A percentile compares a stretch with the other conserved stretches of the same genome.
These are phyloP conservation scores for Sarcophilus harrisii DNA, from an alignment of 2,797 vertebrate species.

Conservation along the genomic window DNA sequence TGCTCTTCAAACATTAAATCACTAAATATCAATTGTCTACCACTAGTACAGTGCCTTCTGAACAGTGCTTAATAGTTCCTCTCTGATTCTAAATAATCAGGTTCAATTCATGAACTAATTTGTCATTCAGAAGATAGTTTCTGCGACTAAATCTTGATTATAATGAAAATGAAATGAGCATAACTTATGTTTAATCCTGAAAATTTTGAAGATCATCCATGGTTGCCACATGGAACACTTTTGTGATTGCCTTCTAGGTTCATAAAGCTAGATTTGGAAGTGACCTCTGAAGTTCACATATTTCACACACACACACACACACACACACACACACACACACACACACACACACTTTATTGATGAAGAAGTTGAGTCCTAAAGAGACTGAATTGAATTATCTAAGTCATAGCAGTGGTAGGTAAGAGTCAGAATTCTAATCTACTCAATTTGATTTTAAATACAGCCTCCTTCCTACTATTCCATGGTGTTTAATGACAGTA, in stretches of 20 bases:
- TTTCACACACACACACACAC: too few relatives aligned
- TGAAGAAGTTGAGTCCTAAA: neutral
- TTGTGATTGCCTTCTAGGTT: neutral
- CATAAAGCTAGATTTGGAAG: neutral
- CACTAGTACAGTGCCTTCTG: neutral
- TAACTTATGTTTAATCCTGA: neutral
- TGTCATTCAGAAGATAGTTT: constrained; percentile 32
- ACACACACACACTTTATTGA: neutral
- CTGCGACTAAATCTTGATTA: neutral
- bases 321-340: too few relatives aligned
- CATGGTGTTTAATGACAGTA: constrained; percentile 10
- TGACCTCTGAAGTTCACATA: too few relatives aligned
- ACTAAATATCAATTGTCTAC: neutral
- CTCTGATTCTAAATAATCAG: neutral
- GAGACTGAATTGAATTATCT: neutral
- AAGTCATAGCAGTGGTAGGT: neutral
- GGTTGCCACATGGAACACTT: neutral
- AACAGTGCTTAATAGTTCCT: neutral
- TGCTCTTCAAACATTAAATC: neutral
- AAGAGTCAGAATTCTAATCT: neutral
- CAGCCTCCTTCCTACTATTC: neutral
- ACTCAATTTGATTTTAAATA: neutral
- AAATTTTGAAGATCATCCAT: constrained; percentile 18
- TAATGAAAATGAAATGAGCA: neutral
- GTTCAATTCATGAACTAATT: constrained; percentile 8